These are phyloP conservation scores for Drosophila lacertosa DNA, from an alignment of 1,140 invertebrate genomes.

Conservation along the genomic window DNA sequence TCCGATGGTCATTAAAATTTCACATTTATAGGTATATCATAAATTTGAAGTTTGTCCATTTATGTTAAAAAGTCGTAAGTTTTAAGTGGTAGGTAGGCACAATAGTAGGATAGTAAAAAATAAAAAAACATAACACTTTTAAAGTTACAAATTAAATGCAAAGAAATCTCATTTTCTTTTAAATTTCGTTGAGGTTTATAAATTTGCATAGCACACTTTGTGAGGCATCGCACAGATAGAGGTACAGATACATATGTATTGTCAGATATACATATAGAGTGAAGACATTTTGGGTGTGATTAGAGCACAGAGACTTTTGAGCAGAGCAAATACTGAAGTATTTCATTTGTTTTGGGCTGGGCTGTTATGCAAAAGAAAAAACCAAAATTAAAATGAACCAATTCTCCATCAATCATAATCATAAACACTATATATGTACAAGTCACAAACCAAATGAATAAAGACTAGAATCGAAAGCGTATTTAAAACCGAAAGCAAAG, in stretches of 20 bases:
- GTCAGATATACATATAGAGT: constrained; percentile 37
- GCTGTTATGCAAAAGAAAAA: constrained; percentile 41
- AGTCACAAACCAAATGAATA: constrained; percentile 6
- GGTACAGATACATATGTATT: not conserved
- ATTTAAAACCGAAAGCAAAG: not conserved
- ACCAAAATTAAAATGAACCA: constrained; percentile 31
- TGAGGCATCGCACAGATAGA: not conserved
- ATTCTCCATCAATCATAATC: not conserved
- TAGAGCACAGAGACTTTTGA: not conserved
- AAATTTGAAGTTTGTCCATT: constrained; percentile 28
- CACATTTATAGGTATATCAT: constrained; percentile 14
- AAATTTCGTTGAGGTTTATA: constrained; percentile 62
- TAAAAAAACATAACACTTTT: constrained; percentile 33
- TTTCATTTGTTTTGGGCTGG: not conserved
- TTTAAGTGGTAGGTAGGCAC: constrained; percentile 20
- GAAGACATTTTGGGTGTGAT: not conserved
- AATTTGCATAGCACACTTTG: constrained; percentile 58
- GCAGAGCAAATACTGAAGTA: not conserved
- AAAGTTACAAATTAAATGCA: constrained; percentile 15
- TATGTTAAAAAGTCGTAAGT: constrained; percentile 27
- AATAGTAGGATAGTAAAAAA: constrained; percentile 22
- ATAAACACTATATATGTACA: not conserved
- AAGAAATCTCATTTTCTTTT: constrained; percentile 32
- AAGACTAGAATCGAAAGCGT: constrained; percentile 6
- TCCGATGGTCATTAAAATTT: not conserved